Evolutionary conservation across 1,140 invertebrate genomes (phyloP), one percentile per base, ranked within the genome.

Genomic region (Maniola jurtina): DNA sequence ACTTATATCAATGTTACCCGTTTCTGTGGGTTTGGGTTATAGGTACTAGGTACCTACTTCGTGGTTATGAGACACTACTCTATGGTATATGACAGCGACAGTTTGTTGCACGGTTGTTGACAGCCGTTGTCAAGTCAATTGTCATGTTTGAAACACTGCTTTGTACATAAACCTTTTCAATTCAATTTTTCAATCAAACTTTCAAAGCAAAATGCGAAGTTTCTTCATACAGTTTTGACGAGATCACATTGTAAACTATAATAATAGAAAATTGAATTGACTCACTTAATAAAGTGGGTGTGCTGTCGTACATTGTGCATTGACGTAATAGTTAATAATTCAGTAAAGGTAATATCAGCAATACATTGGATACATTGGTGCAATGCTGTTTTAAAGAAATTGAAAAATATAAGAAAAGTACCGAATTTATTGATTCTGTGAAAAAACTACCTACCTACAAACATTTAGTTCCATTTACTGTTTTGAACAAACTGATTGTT

Each of bases 221-320:
- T 25, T 25, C 5, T 47, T n/a, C 45, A 47, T 6, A n/a, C 13
- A n/a, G 6, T 50, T 16, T 50, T 50, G 48, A 50, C 48, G 48
- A 50, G 16, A 8, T 16, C 15, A 25, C 5, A 55, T 34, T 55
- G 52, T 55, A 55, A 13, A 55, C 16, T 55, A 34, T 55, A 16
- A 64, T 40, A 42, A 67, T 68, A 52, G 66, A 42, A 68, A 62
- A 68, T 68, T 68, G 66, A 68, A 61, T 60, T 68, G 66, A 68
- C 56, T 60, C 64, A 54, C 48, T 61, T 66, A 66, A 66, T 66
- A 55, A 66, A 68, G 50, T 40, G 65, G 57, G 56, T 36, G 56
- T 36, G 65, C 56, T 68, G 47, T 62, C 36, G 54, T 59, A 61
- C 61, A 62, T 68, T 68, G 66, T 62, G 61, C 47, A 68, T 68